These are phyloP conservation scores for Chelidonichthys spinosus DNA, from an alignment of 2,797 vertebrate genomes.

Conservation along the genomic window DNA sequence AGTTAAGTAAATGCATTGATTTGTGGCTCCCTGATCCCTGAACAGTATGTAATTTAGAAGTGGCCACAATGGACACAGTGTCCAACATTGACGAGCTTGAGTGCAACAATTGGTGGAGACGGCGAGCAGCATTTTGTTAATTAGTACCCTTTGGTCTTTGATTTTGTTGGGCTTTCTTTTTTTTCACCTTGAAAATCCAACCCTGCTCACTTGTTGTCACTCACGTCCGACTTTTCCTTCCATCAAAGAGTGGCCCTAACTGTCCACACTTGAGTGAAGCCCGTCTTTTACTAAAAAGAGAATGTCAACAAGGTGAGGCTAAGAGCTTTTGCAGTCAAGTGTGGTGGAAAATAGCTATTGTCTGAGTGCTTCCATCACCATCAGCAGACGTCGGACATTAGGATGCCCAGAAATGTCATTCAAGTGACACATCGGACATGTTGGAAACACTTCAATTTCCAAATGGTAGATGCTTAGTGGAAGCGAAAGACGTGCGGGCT, in stretches of 20 bases:
- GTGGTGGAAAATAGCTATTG: conserved; percentile 73
- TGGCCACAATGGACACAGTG: conserved; percentile 84
- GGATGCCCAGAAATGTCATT: conserved; percentile 68
- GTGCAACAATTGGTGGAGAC: conserved; percentile 84
- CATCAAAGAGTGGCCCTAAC: conserved; percentile 56
- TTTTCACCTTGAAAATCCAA: conserved; percentile 71
- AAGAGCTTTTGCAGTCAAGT: conserved; percentile 75
- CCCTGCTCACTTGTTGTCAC: conserved; percentile 67
- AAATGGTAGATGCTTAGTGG: conserved; percentile 59
- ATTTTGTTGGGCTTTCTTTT: conserved; percentile 64
- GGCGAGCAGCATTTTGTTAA: conserved; percentile 74
- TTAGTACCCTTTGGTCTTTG: conserved; percentile 76
- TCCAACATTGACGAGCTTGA: conserved; percentile 86
- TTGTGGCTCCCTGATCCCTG: conserved; percentile 81
- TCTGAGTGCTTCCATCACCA: conserved; percentile 74
- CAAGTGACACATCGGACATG: conserved; percentile 69
- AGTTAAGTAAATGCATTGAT: conserved; percentile 91
- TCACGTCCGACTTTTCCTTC: conserved; percentile 50
- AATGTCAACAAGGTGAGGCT: conserved; percentile 79
- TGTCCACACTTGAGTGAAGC: conserved; percentile 72
- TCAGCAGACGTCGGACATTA: conserved; percentile 49
- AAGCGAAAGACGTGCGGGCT: conserved; percentile 30
- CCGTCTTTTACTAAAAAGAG: conserved; percentile 62
- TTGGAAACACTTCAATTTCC: conserved; percentile 71
- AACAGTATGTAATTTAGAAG: conserved; percentile 84